Evolutionary conservation across 2,113 vertebrate genomes (phyloP), one percentile per base, ranked within the genome.

Genomic region (Chamaea fasciata): DNA sequence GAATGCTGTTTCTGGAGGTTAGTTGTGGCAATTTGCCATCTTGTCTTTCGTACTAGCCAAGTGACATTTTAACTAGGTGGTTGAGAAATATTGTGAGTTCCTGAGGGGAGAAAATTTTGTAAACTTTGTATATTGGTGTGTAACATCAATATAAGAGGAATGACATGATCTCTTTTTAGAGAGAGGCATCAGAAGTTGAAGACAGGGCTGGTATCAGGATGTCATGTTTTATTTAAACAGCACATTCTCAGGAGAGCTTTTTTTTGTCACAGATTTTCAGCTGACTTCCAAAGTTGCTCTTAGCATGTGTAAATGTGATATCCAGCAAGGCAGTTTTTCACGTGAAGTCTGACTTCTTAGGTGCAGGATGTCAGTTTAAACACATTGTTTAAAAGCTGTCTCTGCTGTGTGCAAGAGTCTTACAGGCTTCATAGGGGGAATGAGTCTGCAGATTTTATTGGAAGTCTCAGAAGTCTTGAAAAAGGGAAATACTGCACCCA

Each of bases 51-150:
- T 92, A 56, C 69, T 93, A 64, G 76, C 35, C 2, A 15, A 75
- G 92, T 94, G 79, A 90, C 93, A 96, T 64, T 97, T 97, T 95
- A 96, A 97, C 92, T 56, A 96, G 82, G 52, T 44, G 63, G 44
- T 88, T 94, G 90, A 81, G 94, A 96, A 97, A 94, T 80, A 63
- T 27, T 67, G 15, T 59, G 89, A 42, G 35, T 60, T 95, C 52
- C 68, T 64, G 56, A 67, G 9, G 33, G 30, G 26, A 88, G 64
- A 83, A 92, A 80, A 52, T 92, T 70, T 78, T 81, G 75, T 95
- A 85, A 92, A 94, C 93, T 93, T 94, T 93, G 85, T 86, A 9
- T 89, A 80, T 69, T 10, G 31, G 22, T 74, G 30, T 80, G 15
- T 88, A 86, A 86, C 10, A 2, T 64, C 1, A 2, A 15, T n/a